Evolutionary conservation across 2,113 vertebrate genomes (phyloP), one percentile per base, ranked within the genome.

Genomic region (Numida meleagris): DNA sequence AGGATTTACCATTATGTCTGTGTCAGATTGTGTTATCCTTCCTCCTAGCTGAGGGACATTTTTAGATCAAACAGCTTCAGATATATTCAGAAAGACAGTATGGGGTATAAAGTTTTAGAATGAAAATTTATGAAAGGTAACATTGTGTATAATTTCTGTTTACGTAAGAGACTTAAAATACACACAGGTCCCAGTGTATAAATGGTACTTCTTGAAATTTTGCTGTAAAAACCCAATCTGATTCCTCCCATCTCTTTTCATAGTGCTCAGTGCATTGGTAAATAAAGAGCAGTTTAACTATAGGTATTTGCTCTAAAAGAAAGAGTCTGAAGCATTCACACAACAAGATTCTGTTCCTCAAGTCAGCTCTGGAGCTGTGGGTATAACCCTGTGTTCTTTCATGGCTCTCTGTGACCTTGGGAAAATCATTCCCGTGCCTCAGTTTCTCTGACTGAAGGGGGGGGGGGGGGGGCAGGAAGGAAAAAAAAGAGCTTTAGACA

Each of bases 21-120:
- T 91, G 65, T 48, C 45, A 72, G 10, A 21, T 34, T 75, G 21
- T 72, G 45, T 75, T 43, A 19, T 85, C 29, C 38, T 68, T 79
- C 33, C 38, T 72, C 42, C 14, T 6, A 55, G 48, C 17, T 2
- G 40, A 72, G 43, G 51, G 51, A 75, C 61, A 72, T 13, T 82
- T 87, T 63, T 82, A 85, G 51, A 67, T 86, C 53, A 89, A 91
- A 86, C 43, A 82, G 12, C 27, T 72, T 85, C 51, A 82, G 67
- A 61, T 42, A 43, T 5, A 29, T 66, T 24, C 48, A 83, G 45
- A 89, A 90, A 76, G 43, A 61, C 11, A 57, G 40, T 21, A n/a
- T 31, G 8, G n/a, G 27, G 8, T 74, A 48, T n/a, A 74, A 76
- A 74, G 55, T 82, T 68, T 91, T 51, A 65, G 38, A 88, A 46